Evolutionary conservation across 1,140 invertebrate genomes (phyloP), one percentile per base, ranked within the genome.

Genomic region (Diorhabda elongata): DNA sequence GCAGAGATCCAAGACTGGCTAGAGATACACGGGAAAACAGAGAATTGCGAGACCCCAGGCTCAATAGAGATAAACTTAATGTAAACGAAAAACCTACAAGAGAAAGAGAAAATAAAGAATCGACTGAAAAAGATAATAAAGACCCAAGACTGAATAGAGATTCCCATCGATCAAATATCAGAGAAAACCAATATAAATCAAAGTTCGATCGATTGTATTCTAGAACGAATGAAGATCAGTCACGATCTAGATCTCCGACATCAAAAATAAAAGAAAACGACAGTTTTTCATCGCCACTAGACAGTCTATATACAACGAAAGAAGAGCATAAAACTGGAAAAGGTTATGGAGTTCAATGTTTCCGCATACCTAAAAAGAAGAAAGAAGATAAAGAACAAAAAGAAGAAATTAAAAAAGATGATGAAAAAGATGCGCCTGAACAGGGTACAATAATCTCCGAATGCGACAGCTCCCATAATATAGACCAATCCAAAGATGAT

Each of bases 321-420:
- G 80, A 80, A 70, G 58, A 69, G 41, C 73, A 76, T 3, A 82
- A 80, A 66, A 81, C 81, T 5, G 81, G 80, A 5, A 81, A 82
- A 66, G 85, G 84, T 3, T 86, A 85, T 77, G 85, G 85, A 5
- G 79, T 88, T 0, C 87, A 88, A 74, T 86, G 86, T 63, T 89
- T 87, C 68, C 87, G 85, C 79, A 89, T 89, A 70, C 88, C 88
- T 2, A 89, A 89, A 80, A 85, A 87, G 47, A 86, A 84, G n/a
- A 71, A 70, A 57, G 68, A 71, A 43, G 68, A 62, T 8, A 52
- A 52, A 3, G 47, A 56, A 41, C 8, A 41, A 41, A 47, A 7
- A 5, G 6, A 57, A 8, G 63, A 64, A 42, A 56, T 6, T 43
- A 52, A 66, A 58, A 4, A 4, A 9, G 5, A 41, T 41, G 9